Conservation (phyloP, 2,797 vertebrate genomes). For the Rhyacichthys aspro region DNA sequence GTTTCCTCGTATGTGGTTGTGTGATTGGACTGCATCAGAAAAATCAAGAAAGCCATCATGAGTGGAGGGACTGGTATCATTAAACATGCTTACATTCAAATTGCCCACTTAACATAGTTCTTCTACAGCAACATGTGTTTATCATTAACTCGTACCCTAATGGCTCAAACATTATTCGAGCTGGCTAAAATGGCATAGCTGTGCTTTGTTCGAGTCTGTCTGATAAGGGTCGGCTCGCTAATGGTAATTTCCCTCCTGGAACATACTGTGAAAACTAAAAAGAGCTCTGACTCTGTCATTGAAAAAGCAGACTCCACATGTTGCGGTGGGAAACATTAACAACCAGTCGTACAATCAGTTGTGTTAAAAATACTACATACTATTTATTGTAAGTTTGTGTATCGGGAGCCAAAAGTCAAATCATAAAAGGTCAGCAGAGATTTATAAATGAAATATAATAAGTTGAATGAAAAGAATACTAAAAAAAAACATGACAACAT, state of each 20-base stretch:
- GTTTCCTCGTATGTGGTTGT: conserved; percentile 15
- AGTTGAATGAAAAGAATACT: too few relatives aligned
- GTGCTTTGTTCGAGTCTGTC: conserved; percentile 71
- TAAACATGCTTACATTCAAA: conserved; percentile 82
- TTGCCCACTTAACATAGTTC: conserved; percentile 83
- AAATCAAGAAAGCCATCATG: conserved; percentile 72
- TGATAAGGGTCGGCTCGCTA: conserved; percentile 76
- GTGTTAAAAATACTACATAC: conserved; percentile 18
- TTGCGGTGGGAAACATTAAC: neutral
- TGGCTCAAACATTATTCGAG: conserved; percentile 82
- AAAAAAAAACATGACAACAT: neutral
- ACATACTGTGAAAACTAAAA: conserved; percentile 40
- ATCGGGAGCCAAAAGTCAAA: too few relatives aligned
- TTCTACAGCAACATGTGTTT: conserved; percentile 82
- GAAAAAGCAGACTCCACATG: conserved; percentile 19
- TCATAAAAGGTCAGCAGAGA: too few relatives aligned
- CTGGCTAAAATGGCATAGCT: conserved; percentile 75
- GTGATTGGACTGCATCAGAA: conserved; percentile 53
- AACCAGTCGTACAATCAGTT: too few relatives aligned
- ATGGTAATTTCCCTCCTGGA: conserved; percentile 71
- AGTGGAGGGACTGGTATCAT: conserved; percentile 69
- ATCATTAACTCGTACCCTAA: conserved; percentile 81
- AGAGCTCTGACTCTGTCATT: conserved; percentile 28
- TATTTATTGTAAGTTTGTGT: too few relatives aligned
- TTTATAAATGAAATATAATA: too few relatives aligned